Evolutionary conservation across 1,140 invertebrate species (phyloP), one percentile per base, ranked within the genome.

Genomic region (Meloidogyne floridensis): DNA sequence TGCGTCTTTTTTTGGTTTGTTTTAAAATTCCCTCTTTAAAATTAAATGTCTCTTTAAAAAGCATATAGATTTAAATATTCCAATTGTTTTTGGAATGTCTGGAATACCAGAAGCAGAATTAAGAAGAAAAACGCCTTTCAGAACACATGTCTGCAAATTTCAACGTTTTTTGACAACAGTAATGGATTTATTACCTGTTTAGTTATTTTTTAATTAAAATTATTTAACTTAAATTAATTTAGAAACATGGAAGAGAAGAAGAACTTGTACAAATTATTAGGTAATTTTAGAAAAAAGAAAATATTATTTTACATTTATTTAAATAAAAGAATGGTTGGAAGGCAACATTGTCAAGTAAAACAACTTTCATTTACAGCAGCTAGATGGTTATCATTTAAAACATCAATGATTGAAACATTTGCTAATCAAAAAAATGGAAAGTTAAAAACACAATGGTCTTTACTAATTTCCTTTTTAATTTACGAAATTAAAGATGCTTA

Each of bases 61-160:
- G 87, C 72, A 86, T 53, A 85, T 87, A 32, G 87, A 88, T 75
- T 73, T 81, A 2, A 81, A 88, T 80, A 86, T 88, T 73, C 87
- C 88, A 13, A 76, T 84, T 51, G 82, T 85, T 65, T 88, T 88
- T 84, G 87, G 87, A 9, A 75, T 88, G 13, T 80, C 81, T 6
- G 83, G 81, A 71, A 82, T 89, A 13, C 79, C 83, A 54, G 84
- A 86, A 73, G 80, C 82, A 47, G 85, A 87, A 47, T 54, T 88
- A 53, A 81, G 85, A 51, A 74, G 82, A 51, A 79, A 81, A 53
- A 87, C 82, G n/a, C 80, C 83, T 11, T 88, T 88, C 72, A 80
- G 87, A 77, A 89, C 87, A 53, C 87, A 88, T 81, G 86, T 88
- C n/a, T 86, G 87, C 77, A 88, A 88, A 77, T 88, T 88, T 78